Evolutionary conservation across 2,888 invertebrate species (phyloP).

Genomic region (Plagodis pulveraria): DNA sequence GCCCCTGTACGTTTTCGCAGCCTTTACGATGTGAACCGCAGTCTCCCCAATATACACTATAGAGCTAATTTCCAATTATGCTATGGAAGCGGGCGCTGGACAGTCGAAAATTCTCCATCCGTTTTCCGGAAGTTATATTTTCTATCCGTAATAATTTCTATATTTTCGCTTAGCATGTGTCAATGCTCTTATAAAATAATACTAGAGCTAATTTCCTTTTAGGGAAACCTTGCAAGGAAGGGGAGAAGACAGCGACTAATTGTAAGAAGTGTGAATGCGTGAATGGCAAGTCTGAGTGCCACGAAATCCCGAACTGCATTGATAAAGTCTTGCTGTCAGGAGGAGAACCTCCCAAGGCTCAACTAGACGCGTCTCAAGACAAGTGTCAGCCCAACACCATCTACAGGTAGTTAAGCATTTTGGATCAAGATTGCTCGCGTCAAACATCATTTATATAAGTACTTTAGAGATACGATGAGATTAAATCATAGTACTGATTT

Average conservation of each 20-base stretch:
- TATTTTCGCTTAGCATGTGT: too few species aligned
- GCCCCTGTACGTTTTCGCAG: too few species aligned
- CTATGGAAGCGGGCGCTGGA: too few species aligned
- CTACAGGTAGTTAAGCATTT: constrained; percentile 50
- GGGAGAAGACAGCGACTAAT: background rate
- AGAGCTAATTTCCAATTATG: background rate
- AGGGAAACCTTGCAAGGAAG: constrained; percentile 27
- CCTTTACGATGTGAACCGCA: too few species aligned
- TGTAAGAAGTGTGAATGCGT: constrained; percentile 36
- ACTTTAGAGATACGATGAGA: too few species aligned
- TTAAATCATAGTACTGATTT: too few species aligned
- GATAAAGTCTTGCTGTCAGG: background rate
- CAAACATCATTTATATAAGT: background rate
- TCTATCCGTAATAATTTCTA: too few species aligned
- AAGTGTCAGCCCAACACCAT: constrained; percentile 52
- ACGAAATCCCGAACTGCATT: constrained; percentile 1
- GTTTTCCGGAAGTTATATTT: too few species aligned
- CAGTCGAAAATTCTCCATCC: too few species aligned
- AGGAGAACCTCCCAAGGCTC: background rate
- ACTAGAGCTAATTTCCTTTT: background rate
- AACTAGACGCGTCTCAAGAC: constrained; percentile 26
- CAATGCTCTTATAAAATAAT: too few species aligned
- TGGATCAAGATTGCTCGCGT: background rate
- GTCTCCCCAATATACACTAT: background rate
- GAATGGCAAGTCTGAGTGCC: constrained; percentile 3